Conservation (phyloP, 2,888 invertebrate genomes). For the Pecten maximus region DNA sequence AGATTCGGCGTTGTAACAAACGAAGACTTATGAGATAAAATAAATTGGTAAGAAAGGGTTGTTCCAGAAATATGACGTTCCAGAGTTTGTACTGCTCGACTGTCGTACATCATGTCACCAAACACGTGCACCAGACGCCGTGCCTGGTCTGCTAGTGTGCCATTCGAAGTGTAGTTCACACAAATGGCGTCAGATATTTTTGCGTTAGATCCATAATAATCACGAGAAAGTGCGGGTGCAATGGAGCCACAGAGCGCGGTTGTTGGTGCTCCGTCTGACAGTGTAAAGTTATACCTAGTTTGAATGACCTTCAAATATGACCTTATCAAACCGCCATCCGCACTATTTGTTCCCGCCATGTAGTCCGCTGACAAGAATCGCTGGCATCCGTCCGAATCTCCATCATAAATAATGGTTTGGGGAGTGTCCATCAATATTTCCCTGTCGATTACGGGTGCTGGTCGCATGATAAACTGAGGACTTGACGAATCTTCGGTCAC, state of each 20-base stretch:
- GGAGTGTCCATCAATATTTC: constrained; percentile 54
- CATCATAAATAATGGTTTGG: background rate
- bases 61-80: constrained; percentile 92
- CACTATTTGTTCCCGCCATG: constrained; percentile 63
- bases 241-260: constrained; percentile 57
- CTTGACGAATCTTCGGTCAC: background rate
- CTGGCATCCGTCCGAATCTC: background rate
- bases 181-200: constrained; percentile 54
- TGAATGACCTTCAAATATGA: constrained; percentile 54
- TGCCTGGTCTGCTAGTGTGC: constrained; percentile 49
- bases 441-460: constrained; percentile 62
- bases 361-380: constrained; percentile 51
- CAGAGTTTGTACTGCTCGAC: constrained; percentile 57
- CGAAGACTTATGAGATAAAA: constrained; percentile 91
- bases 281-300: constrained; percentile 52
- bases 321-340: constrained; percentile 64
- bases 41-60: constrained; percentile 90
- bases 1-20: constrained; percentile 87
- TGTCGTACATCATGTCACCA: constrained; percentile 57
- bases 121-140: constrained; percentile 58
- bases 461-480: constrained; percentile 35
- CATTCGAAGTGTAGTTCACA: constrained; percentile 50
- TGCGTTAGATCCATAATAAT: constrained; percentile 51
- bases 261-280: constrained; percentile 55
- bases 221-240: constrained; percentile 52